These are phyloP conservation scores for Sorex maritimensis DNA, from an alignment of 2,797 vertebrate species.

Conservation along the genomic window DNA sequence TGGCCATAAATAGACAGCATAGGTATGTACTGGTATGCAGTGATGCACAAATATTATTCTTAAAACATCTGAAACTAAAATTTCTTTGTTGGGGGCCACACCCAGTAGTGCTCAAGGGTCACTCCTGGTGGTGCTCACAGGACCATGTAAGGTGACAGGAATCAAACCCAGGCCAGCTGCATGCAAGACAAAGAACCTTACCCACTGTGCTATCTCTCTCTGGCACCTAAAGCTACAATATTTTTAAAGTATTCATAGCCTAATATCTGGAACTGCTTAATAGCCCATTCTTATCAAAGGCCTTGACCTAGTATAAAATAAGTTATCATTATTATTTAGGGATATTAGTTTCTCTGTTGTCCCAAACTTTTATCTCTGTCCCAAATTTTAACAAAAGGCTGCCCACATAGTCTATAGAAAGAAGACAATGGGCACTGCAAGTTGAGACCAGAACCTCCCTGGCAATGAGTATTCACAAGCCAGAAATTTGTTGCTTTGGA, in stretches of 20 bases:
- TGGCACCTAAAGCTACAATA: too few species aligned
- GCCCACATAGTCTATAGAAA: slow-evolving; percentile 9
- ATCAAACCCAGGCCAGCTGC: too few species aligned
- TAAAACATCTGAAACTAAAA: slow-evolving; percentile 48
- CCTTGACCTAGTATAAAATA: not conserved
- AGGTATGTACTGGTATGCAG: not conserved
- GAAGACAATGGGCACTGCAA: not conserved
- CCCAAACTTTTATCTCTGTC: slow-evolving; percentile 30
- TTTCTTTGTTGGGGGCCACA: not conserved
- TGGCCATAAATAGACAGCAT: not conserved
- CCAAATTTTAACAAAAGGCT: slow-evolving; percentile 46
- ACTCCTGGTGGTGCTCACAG: too few species aligned
- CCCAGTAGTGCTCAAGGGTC: too few species aligned
- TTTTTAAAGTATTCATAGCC: not conserved
- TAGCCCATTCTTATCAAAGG: not conserved
- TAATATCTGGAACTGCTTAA: slow-evolving; percentile 1
- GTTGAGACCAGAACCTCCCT: not conserved
- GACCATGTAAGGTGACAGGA: too few species aligned
- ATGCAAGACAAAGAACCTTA: too few species aligned
- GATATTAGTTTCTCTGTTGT: not conserved
- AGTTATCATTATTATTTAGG: not conserved
- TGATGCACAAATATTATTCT: not conserved
- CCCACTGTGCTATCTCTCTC: too few species aligned
- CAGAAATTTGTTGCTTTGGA: not conserved
- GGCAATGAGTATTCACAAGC: not conserved